A percentile compares a stretch with the other conserved stretches of the same genome.
Evolutionary conservation across 2,888 invertebrate species (phyloP).

Genomic region (Ceraclea dissimilis): DNA sequence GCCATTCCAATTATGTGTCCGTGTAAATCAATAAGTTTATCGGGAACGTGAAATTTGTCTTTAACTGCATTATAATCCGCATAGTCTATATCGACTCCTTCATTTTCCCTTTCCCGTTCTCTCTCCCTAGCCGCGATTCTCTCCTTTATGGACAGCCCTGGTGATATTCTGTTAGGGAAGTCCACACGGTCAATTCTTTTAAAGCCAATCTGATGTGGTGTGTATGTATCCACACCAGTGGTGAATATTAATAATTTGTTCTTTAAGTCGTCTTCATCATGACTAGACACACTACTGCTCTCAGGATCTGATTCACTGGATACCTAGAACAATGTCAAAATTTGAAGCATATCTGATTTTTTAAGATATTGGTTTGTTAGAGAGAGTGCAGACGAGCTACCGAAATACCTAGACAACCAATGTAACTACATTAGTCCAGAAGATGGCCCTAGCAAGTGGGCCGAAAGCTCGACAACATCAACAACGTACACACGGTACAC

Average conservation of each 20-base stretch:
- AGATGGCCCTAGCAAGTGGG: too few relatives aligned
- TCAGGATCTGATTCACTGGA: slow-evolving; percentile 21
- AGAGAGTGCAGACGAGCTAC: background rate
- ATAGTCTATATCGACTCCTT: slow-evolving; percentile 52
- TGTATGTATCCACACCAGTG: slow-evolving; percentile 74
- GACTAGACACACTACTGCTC: slow-evolving; percentile 23
- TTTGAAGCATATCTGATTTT: background rate
- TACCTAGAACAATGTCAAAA: slow-evolving; percentile 13
- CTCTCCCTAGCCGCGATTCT: slow-evolving; percentile 53
- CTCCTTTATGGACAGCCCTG: slow-evolving; percentile 60
- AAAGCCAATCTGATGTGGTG: slow-evolving; percentile 75
- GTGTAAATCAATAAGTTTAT: slow-evolving; percentile 74
- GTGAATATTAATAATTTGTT: slow-evolving; percentile 70
- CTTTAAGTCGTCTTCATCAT: slow-evolving; percentile 48
- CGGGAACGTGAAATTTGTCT: slow-evolving; percentile 64
- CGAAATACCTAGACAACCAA: too few relatives aligned
- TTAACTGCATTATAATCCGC: slow-evolving; percentile 59
- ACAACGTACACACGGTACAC: too few relatives aligned
- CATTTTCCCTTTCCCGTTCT: slow-evolving; percentile 38
- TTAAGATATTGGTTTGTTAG: background rate
- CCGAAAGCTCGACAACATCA: too few relatives aligned
- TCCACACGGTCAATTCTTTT: slow-evolving; percentile 63
- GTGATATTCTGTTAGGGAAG: slow-evolving; percentile 60
- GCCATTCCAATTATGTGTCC: slow-evolving; percentile 86
- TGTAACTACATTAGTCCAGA: too few relatives aligned